Evolutionary conservation across 1,140 invertebrate species (phyloP), one percentile per base, ranked within the genome.

Genomic region (Magallana ariakensis): DNA sequence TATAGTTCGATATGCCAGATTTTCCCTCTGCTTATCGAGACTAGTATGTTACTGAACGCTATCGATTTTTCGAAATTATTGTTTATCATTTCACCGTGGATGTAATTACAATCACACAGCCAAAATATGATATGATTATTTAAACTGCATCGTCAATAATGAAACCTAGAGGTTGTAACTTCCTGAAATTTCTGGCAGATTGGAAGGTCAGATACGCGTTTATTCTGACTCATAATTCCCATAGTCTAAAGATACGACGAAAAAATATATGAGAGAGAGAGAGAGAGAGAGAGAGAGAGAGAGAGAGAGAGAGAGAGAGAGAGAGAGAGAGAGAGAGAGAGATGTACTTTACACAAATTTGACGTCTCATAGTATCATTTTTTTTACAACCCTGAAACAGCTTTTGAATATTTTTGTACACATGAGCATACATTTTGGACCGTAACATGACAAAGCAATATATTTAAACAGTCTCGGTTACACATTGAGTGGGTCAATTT

Each of bases 101-200:
- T 75, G 22, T 13, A 75, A 75, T 75, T 75, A 75, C 66, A 26
- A 26, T 26, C 22, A 75, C 22, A 75, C 19, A 75, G 22, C 22
- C 22, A 75, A 33, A 75, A 33, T 75, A 60, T 60, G 19, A 75
- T 75, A 75, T 75, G 66, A 75, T 75, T 75, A 75, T 26, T 46
- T 5, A 70, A 70, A 75, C 22, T 75, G 66, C 33, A 75, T 26
- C 22, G 66, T 75, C 66, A 75, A 75, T 75, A 75, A 26, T 33
- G 66, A 13, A 75, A 46, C 33, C 19, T 26, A 33, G 22, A 13
- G 66, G 66, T 75, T 22, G 66, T 26, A 75, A 26, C 22, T 75
- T 75, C 66, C 66, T 19, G 66, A 11, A 75, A 11, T 15, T 22
- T 22, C 66, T 75, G 22, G 66, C 33, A 26, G 22, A 10, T 62